These are phyloP conservation scores for Drosophila subpulchrella DNA, from an alignment of 1,140 invertebrate species.

Conservation along the genomic window DNA sequence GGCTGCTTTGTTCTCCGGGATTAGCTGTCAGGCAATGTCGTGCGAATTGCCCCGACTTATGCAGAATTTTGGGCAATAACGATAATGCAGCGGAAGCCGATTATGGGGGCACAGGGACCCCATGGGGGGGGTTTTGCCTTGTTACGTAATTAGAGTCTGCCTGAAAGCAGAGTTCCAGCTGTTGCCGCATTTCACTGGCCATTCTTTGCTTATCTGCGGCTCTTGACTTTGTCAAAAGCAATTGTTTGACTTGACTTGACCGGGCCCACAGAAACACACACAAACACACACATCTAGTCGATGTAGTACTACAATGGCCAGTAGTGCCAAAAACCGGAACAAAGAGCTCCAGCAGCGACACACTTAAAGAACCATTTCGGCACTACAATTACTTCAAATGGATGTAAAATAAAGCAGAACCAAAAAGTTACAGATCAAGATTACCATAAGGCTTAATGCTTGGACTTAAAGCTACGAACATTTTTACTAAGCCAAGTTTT, in stretches of 20 bases:
- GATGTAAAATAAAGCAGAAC: not conserved
- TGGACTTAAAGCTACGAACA: too few species aligned
- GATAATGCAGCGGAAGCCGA: conserved; percentile 40
- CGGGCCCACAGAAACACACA: conserved; percentile 21
- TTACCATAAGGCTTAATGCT: too few species aligned
- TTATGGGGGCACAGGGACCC: conserved; percentile 2
- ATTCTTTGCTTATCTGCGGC: conserved; percentile 70
- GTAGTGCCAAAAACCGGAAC: conserved; percentile 47
- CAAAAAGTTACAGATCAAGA: too few species aligned
- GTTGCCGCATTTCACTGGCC: conserved; percentile 25
- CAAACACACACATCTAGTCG: not conserved
- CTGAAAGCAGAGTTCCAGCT: conserved; percentile 1
- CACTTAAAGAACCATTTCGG: conserved; percentile 15
- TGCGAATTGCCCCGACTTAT: conserved; percentile 18
- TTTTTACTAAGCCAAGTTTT: too few species aligned
- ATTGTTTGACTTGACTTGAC: conserved; percentile 62
- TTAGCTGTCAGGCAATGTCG: conserved; percentile 23
- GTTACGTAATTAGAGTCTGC: conserved; percentile 33
- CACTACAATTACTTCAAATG: not conserved
- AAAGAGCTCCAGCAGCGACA: conserved; percentile 36
- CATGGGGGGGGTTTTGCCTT: not conserved
- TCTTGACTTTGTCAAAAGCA: conserved; percentile 74
- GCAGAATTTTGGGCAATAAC: conserved; percentile 24
- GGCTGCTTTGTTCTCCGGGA: conserved; percentile 34
- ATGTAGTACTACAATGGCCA: conserved; percentile 19